Percentiles rank a stretch among this genome's conserved stretches.
These are phyloP conservation scores for Capromys pilorides DNA, from an alignment of 2,797 vertebrate genomes.

Conservation along the genomic window DNA sequence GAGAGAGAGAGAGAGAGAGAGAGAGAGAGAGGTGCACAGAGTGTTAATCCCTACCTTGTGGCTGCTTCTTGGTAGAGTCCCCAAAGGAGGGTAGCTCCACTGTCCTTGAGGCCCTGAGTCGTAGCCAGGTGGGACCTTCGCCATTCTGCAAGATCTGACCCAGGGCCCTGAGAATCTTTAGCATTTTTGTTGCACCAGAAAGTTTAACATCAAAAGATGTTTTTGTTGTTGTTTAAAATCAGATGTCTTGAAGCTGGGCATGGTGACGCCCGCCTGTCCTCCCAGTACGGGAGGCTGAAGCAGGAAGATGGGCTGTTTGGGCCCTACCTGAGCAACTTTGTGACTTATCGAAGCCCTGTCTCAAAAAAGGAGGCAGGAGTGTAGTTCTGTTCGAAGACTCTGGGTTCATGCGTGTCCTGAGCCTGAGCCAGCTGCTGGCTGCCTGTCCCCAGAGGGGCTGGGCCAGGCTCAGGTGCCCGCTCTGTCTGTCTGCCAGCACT, in stretches of 20 bases:
- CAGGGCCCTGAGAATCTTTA: neutral
- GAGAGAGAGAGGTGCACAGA: no score
- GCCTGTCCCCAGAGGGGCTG: neutral
- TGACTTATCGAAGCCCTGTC: neutral
- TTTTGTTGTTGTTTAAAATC: neutral
- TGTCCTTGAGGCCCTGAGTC: neutral
- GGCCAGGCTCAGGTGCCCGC: slow-evolving; percentile 37
- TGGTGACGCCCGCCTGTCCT: neutral
- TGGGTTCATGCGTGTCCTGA: neutral
- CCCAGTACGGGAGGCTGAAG: neutral
- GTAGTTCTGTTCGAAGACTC: neutral
- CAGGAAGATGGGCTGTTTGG: neutral
- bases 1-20: no score
- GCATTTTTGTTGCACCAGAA: neutral
- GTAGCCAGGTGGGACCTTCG: neutral
- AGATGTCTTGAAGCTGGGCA: neutral
- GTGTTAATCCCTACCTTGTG: no score
- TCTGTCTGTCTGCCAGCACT: slow-evolving; percentile 87
- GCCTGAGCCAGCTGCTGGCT: neutral
- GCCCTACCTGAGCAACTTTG: neutral
- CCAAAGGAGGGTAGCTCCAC: neutral
- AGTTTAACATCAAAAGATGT: neutral
- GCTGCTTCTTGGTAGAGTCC: neutral
- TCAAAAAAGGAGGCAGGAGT: neutral
- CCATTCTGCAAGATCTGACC: neutral